Percentiles rank a stretch among this genome's conserved stretches.
phyloP scores from a whole-genome alignment of 2,113 vertebrate species.

The Clarias gariepinus region DNA sequence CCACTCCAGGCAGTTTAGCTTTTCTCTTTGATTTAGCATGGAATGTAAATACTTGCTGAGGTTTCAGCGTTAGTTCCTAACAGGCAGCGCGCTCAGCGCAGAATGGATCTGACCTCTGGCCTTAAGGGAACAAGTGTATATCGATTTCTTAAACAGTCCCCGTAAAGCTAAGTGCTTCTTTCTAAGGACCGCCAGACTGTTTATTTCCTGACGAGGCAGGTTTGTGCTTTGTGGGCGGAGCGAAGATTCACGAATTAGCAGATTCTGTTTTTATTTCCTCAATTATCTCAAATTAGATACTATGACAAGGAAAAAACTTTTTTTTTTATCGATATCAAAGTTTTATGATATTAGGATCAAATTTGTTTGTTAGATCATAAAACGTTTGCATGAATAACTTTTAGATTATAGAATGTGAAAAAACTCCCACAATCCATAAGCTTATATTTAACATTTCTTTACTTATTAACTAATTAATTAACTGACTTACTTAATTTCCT shows the following conservation, averaged over 20 bases:
- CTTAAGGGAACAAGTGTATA: slow-evolving; percentile 47
- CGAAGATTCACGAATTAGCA: not conserved
- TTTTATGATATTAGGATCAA: too few relatives aligned
- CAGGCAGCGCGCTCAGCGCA: slow-evolving; percentile 12
- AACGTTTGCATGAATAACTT: too few relatives aligned
- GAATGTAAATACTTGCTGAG: slow-evolving; percentile 68
- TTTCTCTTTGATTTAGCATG: slow-evolving; percentile 71
- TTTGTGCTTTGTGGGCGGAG: slow-evolving; percentile 3
- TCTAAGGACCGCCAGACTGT: not conserved
- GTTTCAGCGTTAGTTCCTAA: slow-evolving; percentile 53
- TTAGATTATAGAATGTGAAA: too few relatives aligned
- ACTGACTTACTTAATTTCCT: too few relatives aligned
- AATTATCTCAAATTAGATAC: not conserved
- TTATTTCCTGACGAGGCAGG: slow-evolving; percentile 34
- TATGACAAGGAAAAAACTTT: not conserved
- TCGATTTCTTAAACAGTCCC: slow-evolving; percentile 49
- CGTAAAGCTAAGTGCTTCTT: slow-evolving; percentile 46
- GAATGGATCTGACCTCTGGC: slow-evolving; percentile 48
- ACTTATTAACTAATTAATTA: too few relatives aligned
- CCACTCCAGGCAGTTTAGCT: slow-evolving; percentile 71
- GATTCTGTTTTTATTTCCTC: not conserved
- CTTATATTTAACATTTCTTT: too few relatives aligned
- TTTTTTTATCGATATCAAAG: too few relatives aligned
- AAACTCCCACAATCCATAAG: too few relatives aligned
- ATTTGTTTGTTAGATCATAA: too few relatives aligned